Conservation (phyloP, 1,140 invertebrate species). For the Cydia strobilella region DNA sequence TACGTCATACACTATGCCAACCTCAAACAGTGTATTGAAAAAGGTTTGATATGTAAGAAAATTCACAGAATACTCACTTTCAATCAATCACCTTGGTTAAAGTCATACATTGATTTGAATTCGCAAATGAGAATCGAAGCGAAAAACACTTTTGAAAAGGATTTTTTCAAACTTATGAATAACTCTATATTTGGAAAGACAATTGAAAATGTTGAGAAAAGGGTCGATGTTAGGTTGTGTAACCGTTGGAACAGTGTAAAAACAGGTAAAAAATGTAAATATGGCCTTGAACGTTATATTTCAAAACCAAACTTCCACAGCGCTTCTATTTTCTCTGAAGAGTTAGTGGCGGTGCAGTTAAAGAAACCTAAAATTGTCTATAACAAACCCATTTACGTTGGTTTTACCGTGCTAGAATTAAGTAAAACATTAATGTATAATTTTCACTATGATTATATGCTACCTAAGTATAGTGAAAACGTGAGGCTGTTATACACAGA, state of each 20-base stretch:
- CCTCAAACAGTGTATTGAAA: not conserved
- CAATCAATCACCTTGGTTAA: not conserved
- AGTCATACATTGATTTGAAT: constrained; percentile 13
- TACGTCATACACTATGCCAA: constrained; percentile 1
- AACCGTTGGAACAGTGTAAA: too few species aligned
- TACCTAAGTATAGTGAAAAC: constrained; percentile 32
- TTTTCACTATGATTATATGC: constrained; percentile 40
- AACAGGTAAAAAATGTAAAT: constrained; percentile 30
- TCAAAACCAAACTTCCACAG: constrained; percentile 59
- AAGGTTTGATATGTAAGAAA: not conserved
- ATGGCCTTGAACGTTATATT: constrained; percentile 37
- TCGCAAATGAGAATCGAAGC: not conserved
- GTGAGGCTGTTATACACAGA: constrained; percentile 37
- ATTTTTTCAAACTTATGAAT: constrained; percentile 14
- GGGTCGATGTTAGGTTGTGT: constrained; percentile 36
- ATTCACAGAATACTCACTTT: not conserved
- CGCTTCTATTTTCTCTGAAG: constrained; percentile 56
- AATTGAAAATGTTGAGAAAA: constrained; percentile 13
- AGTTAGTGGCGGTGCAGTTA: constrained; percentile 57
- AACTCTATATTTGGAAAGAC: not conserved
- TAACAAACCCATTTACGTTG: constrained; percentile 48
- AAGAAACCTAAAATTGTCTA: constrained; percentile 48
- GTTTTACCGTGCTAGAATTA: constrained; percentile 39
- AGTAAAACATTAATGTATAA: constrained; percentile 37
- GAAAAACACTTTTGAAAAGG: constrained; percentile 5